Evolutionary conservation across 23 tunicate species (phyloP), one percentile per base, ranked within the genome.

Genomic region (Diplosoma virens): DNA sequence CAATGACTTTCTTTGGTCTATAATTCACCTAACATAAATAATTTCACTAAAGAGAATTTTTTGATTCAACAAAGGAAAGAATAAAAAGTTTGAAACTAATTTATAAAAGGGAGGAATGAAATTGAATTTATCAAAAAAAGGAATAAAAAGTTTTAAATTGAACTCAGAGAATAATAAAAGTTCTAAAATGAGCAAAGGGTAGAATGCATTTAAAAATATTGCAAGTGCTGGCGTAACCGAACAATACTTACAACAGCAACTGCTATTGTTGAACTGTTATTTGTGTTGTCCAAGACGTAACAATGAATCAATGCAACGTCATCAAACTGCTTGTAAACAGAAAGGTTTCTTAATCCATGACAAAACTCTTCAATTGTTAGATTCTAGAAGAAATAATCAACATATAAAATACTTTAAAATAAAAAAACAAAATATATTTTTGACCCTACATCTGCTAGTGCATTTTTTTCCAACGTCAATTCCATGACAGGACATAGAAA

Each of bases 401-500:
- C n/a, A n/a, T n/a, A n/a, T 41, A 7, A 41, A 9, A 41, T 9
- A 41, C 9, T 41, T 9, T 41, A 41, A 41, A 41, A 41, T 7
- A 41, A 41, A 41, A 41, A 14, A 7, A 9, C 50, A 41, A 14
- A 14, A 41, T 7, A 14, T 9, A 7, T 41, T 41, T 41, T 41
- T 14, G 14, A 41, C 50, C 66, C 29, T 34, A 76, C 81, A 18
- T 76, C 32, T 58, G 26, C 69, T 25, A 76, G 36, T 34, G 24
- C 22, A 30, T 33, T 76, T 34, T 70, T 23, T 20, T 76, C 46
- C 30, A 76, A 36, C 4, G 36, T 36, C 16, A 76, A 16, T 33
- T 76, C 81, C 54, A 76, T n/a, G 17, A 76, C 81, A 1, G 69
- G 81, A 36, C 81, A 76, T 34, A 2, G 14, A 35, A 18, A 35